These are phyloP conservation scores for Helicoverpa zea DNA, from an alignment of 1,140 invertebrate species.

Conservation along the genomic window DNA sequence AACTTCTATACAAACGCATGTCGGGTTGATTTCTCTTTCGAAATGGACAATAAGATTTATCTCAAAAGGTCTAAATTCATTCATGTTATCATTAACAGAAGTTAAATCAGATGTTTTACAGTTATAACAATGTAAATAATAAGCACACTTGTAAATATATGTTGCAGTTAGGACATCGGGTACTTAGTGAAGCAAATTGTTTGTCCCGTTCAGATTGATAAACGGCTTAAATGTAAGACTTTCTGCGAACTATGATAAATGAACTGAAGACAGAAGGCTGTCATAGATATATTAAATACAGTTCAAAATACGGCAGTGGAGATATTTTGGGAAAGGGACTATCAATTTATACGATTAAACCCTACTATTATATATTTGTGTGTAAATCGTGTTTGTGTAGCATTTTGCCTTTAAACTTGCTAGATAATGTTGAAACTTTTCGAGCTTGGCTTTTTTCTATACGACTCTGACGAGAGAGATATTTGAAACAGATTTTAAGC, in stretches of 20 bases:
- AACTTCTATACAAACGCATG: slow-evolving; percentile 43
- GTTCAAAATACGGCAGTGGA: not conserved
- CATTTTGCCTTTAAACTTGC: slow-evolving; percentile 51
- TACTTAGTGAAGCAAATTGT: slow-evolving; percentile 33
- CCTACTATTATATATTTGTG: slow-evolving; percentile 24
- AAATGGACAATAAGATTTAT: slow-evolving; percentile 56
- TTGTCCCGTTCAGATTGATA: slow-evolving; percentile 38
- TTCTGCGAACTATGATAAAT: slow-evolving; percentile 2
- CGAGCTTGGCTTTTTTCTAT: slow-evolving; percentile 67
- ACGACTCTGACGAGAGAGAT: slow-evolving; percentile 28
- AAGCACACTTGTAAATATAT: slow-evolving; percentile 63
- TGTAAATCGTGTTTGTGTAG: slow-evolving; percentile 42
- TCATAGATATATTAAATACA: slow-evolving; percentile 1
- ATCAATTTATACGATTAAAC: slow-evolving; percentile 43
- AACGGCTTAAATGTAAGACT: slow-evolving; percentile 39
- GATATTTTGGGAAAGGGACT: slow-evolving; percentile 21
- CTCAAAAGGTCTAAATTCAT: slow-evolving; percentile 44
- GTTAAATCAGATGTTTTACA: slow-evolving; percentile 17
- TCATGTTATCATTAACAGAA: slow-evolving; percentile 33
- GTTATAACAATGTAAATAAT: slow-evolving; percentile 57
- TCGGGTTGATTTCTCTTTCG: slow-evolving; percentile 45
- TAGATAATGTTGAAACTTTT: slow-evolving; percentile 58
- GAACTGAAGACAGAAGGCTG: slow-evolving; percentile 5
- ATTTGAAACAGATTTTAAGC: slow-evolving; percentile 15
- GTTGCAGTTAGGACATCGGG: slow-evolving; percentile 42